Conservation (phyloP, 2,888 invertebrate genomes). For the Drosophila stalkeri region DNA sequence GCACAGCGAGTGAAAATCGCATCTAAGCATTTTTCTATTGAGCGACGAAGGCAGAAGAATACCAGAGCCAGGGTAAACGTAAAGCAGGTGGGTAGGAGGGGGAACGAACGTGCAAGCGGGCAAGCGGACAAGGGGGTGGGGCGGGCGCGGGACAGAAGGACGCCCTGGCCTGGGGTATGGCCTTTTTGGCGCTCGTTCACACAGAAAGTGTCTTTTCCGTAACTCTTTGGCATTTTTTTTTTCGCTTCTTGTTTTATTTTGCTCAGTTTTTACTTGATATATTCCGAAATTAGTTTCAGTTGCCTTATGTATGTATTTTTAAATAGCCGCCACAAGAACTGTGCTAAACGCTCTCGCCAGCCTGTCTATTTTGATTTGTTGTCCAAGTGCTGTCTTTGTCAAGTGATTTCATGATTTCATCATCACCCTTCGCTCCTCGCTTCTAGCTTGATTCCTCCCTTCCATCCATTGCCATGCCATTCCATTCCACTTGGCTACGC, state of each 20-base stretch:
- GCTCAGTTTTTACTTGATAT: conserved; percentile 76
- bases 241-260: conserved; percentile 10
- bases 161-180: conserved; percentile 59
- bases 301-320: conserved; percentile 60
- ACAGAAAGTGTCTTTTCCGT: conserved; percentile 77
- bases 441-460: background rate
- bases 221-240: conserved; percentile 71
- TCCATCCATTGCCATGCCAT: background rate
- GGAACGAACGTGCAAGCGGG: too few species aligned
- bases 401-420: conserved; percentile 67
- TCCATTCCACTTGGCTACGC: conserved; percentile 10
- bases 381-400: conserved; percentile 74
- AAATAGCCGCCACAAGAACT: conserved; percentile 76
- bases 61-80: conserved; percentile 32
- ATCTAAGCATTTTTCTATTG: conserved; percentile 80
- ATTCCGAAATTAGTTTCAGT: conserved; percentile 75
- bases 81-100: background rate
- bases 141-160: conserved; percentile 35
- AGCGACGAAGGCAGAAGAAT: conserved; percentile 54
- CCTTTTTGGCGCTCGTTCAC: conserved; percentile 79
- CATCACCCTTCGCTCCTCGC: conserved; percentile 38
- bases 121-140: background rate
- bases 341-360: conserved; percentile 77
- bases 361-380: conserved; percentile 79
- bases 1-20: conserved; percentile 74